A percentile compares a stretch with the other conserved stretches of the same genome.
phyloP scores from a whole-genome alignment of 2,113 vertebrate genomes.

The Microcebus murinus region DNA sequence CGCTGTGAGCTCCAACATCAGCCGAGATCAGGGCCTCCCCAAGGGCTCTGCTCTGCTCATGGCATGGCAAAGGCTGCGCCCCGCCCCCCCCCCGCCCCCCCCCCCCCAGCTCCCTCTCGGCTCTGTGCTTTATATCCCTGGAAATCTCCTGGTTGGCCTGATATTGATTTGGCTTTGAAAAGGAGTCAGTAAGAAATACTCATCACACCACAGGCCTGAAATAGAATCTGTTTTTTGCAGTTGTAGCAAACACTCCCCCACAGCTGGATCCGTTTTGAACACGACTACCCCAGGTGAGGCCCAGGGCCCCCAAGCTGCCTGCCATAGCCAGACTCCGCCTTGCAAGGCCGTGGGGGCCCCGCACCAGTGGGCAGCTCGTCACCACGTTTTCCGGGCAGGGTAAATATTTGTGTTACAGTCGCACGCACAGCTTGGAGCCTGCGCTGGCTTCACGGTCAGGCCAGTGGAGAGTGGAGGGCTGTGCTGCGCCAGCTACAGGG shows the following conservation, averaged over 20 bases:
- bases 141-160: conserved; percentile 41
- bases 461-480: not conserved
- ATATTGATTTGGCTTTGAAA: conserved; percentile 68
- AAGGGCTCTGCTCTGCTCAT: not conserved
- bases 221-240: conserved; percentile 44
- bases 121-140: not conserved
- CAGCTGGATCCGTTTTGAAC: conserved; percentile 54
- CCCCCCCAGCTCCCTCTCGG: not conserved
- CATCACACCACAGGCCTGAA: not conserved
- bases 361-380: not conserved
- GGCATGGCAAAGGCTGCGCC: too few relatives aligned
- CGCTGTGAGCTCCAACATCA: not conserved
- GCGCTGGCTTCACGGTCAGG: not conserved
- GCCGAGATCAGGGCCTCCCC: not conserved
- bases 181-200: conserved; percentile 29
- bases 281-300: not conserved
- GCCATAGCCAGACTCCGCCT: not conserved
- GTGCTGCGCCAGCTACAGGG: not conserved
- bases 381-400: not conserved
- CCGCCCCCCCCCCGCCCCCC: too few relatives aligned
- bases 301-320: not conserved
- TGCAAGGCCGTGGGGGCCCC: not conserved
- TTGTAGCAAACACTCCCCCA: not conserved
- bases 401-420: conserved; percentile 50
- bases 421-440: conserved; percentile 25